These are phyloP conservation scores for Rotaria sp. DNA, from an alignment of 2,888 invertebrate species.

Conservation along the genomic window DNA sequence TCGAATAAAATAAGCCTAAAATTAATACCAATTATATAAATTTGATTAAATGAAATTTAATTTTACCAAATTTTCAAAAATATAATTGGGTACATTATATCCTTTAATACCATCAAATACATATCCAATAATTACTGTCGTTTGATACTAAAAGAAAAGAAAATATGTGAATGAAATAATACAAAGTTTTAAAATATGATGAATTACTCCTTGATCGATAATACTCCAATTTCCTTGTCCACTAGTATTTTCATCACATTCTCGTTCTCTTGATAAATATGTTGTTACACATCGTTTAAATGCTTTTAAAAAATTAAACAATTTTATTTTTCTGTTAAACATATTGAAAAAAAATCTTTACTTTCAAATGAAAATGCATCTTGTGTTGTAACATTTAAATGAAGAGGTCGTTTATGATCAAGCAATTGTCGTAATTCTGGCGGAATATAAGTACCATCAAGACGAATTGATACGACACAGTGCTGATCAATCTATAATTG, in stretches of 20 bases:
- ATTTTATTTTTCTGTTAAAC: too few species aligned
- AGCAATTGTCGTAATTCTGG: not conserved
- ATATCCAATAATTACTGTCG: not conserved
- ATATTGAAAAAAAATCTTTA: not conserved
- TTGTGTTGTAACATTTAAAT: constrained; percentile 3
- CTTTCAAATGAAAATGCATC: constrained; percentile 15
- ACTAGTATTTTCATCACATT: not conserved
- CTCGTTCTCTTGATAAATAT: constrained; percentile 13
- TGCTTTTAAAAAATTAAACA: not conserved
- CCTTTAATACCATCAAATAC: constrained; percentile 2
- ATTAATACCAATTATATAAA: not conserved
- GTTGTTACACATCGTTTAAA: constrained; percentile 19
- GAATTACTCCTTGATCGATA: not conserved
- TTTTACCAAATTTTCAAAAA: not conserved
- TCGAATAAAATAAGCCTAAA: not conserved
- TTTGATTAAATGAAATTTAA: not conserved
- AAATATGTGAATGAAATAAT: not conserved
- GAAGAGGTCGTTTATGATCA: not conserved
- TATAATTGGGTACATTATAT: not conserved
- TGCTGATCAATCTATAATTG: constrained; percentile 1
- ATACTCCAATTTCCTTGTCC: constrained; percentile 2
- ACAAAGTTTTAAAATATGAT: too few species aligned
- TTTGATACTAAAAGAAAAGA: not conserved
- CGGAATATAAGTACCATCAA: not conserved
- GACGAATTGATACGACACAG: not conserved